Evolutionary conservation across 2,113 vertebrate species (phyloP).

Genomic region (Zosterops lateralis): DNA sequence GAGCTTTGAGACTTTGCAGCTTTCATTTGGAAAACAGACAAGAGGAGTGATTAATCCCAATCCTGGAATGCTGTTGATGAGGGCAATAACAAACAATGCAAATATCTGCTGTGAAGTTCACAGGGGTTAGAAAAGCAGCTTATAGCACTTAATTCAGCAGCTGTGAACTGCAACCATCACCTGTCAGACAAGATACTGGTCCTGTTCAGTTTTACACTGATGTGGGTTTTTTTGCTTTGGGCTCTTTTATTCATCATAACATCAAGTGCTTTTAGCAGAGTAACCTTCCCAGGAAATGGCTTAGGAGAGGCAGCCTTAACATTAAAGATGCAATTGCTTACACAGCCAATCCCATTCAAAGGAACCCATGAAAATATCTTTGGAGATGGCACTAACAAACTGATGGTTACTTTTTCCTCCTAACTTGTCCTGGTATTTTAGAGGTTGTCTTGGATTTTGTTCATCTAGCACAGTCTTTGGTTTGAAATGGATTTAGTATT

Average conservation of each 20-base stretch:
- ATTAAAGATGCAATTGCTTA: neutral
- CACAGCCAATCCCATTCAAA: neutral
- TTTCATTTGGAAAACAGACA: conserved; percentile 27
- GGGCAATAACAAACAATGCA: conserved; percentile 63
- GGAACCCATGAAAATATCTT: neutral
- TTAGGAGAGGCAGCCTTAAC: neutral
- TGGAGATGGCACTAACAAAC: neutral
- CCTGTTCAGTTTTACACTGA: conserved; percentile 27
- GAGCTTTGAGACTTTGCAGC: conserved; percentile 36
- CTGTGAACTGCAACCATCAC: neutral
- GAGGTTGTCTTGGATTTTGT: neutral
- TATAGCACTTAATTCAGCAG: conserved; percentile 63
- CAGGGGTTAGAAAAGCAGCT: conserved; percentile 68
- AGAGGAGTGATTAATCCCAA: conserved; percentile 7
- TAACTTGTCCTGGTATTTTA: neutral
- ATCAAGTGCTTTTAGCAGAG: neutral
- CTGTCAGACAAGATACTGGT: conserved; percentile 12
- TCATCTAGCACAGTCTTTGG: neutral
- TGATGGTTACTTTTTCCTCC: neutral
- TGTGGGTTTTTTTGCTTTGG: neutral
- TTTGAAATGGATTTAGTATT: neutral
- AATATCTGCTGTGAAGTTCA: conserved; percentile 74
- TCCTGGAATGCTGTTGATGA: neutral
- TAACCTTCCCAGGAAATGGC: neutral
- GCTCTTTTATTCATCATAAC: conserved; percentile 11